These are phyloP conservation scores for Pomatorhinus ruficollis DNA, from an alignment of 2,113 vertebrate genomes.

Conservation along the genomic window DNA sequence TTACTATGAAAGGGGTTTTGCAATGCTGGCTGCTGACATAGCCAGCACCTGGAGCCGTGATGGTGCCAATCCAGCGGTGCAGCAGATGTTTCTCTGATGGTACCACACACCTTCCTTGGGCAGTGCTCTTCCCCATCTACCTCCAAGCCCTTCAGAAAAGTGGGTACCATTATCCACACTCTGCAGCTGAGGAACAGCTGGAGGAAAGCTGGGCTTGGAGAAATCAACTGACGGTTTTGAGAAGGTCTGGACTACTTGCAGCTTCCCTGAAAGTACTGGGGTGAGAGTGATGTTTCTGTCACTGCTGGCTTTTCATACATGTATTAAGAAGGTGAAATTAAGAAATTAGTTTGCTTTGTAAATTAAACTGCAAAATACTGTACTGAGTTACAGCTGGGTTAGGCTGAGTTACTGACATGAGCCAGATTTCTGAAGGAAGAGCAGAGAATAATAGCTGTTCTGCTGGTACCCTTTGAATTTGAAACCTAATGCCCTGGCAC, in stretches of 20 bases:
- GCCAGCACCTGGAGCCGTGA: neutral
- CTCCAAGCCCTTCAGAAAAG: neutral
- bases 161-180: neutral
- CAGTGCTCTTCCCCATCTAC: neutral
- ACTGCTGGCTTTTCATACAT: rapidly evolving
- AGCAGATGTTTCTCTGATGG: neutral
- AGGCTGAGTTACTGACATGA: neutral
- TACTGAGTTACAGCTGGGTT: neutral
- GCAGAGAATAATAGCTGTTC: neutral
- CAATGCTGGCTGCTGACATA: constrained; percentile 13
- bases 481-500: neutral
- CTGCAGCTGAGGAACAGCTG: neutral
- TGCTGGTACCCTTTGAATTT: neutral
- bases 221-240: neutral
- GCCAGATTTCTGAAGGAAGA: neutral
- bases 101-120: neutral
- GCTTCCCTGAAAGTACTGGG: neutral
- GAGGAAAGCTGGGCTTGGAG: neutral
- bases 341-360: neutral
- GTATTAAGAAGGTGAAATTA: neutral
- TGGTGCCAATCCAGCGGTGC: neutral
- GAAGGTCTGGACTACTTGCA: neutral
- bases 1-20: neutral
- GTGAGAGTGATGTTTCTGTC: neutral
- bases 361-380: neutral